These are phyloP conservation scores for Dryobates pubescens DNA, from an alignment of 2,797 vertebrate genomes.

Conservation along the genomic window DNA sequence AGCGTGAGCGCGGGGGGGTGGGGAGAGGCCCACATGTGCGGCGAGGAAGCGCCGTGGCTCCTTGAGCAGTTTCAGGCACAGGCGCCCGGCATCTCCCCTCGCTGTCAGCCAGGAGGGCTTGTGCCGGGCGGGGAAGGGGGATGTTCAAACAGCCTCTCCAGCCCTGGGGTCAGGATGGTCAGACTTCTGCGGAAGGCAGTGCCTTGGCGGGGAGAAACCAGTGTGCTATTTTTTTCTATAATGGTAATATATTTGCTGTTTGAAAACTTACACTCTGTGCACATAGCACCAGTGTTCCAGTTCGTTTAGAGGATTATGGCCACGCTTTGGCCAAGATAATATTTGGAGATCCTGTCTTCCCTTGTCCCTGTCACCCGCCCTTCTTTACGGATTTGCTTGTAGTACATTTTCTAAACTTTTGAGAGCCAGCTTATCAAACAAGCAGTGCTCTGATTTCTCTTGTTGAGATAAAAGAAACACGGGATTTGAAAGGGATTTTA, in stretches of 20 bases:
- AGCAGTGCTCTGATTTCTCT: not conserved
- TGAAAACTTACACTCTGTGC: not conserved
- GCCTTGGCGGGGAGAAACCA: not conserved
- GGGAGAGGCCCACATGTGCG: not conserved
- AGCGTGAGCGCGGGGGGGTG: no score
- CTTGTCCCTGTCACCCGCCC: not conserved
- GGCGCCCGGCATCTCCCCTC: no score
- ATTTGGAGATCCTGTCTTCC: not conserved
- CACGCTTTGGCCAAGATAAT: rapidly evolving
- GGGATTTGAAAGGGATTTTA: not conserved
- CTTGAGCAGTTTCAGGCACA: not conserved
- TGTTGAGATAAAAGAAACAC: not conserved
- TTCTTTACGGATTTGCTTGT: not conserved
- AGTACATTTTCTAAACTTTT: not conserved
- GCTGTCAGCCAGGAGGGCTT: not conserved
- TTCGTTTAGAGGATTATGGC: not conserved
- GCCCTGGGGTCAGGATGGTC: not conserved
- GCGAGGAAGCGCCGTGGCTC: not conserved
- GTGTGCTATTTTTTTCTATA: not conserved
- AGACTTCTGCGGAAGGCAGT: not conserved
- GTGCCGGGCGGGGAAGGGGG: not conserved
- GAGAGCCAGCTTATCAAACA: not conserved
- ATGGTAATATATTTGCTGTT: not conserved
- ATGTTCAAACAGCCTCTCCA: no score
- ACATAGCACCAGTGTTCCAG: not conserved